Evolutionary conservation across 2,888 invertebrate species (phyloP), one percentile per base, ranked within the genome.

Genomic region (Smittia aterrima): DNA sequence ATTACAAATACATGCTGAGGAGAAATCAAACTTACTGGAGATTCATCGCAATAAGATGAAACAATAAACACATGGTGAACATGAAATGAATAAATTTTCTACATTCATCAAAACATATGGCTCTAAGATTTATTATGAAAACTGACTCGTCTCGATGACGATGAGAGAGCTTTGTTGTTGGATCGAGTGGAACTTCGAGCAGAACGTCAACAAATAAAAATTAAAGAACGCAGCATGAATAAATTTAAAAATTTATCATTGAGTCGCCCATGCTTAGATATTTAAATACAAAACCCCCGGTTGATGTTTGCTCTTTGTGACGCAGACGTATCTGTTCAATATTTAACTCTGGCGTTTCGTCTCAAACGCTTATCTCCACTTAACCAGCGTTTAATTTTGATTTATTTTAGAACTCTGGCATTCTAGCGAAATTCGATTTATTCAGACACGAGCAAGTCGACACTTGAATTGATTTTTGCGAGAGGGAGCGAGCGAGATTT

Each of bases 51-150:
- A 47, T 47, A n/a, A 47, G 47, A 47, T 58, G 58, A 58, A 58
- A 58, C 58, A 58, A 58, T 58, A 58, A 58, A 58, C 58, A 58
- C 58, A 58, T 58, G 58, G 22, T 58, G 7, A 13, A 58, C 66
- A 66, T 66, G 41, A 47, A 47, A 68, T 68, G 68, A 68, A 68
- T 68, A 68, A 66, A 66, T 68, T 67, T 67, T 66, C 20, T 58
- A 58, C 58, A 58, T 58, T 58, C 58, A 58, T 58, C 58, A 38
- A 47, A 68, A 47, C 68, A 68, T 41, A 68, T 68, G 68, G 68
- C 40, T 64, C 27, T 68, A 22, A 25, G 32, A 41, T 68, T 68
- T 68, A 68, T 41, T 41, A 41, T 7, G 47, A 58, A n/a, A 58
- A 58, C 58, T 58, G 47, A 20, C 47, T 58, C 58, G 58, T 58